Evolutionary conservation across 2,113 vertebrate genomes (phyloP).

Genomic region (Grallaria varia): DNA sequence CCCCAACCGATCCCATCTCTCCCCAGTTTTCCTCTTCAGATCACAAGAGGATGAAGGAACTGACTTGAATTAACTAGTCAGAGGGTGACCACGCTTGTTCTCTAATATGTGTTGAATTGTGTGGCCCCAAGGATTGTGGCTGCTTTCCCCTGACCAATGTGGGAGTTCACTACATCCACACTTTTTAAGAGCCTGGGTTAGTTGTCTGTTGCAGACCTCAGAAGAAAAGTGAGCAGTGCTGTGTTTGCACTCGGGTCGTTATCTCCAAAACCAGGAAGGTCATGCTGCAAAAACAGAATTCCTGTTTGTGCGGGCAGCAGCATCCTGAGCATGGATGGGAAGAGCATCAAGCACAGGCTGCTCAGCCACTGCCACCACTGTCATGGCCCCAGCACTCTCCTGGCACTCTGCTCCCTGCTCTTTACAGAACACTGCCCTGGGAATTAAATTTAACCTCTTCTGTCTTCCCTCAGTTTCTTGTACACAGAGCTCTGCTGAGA

Average conservation of each 20-base stretch:
- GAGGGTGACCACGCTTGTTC: not conserved
- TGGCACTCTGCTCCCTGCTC: not conserved
- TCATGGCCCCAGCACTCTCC: not conserved
- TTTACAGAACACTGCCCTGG: not conserved
- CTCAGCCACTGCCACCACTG: not conserved
- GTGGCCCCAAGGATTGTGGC: not conserved
- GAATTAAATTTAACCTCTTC: not conserved
- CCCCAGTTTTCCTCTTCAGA: not conserved
- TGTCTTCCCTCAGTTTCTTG: not conserved
- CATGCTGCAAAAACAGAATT: not conserved
- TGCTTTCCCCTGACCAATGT: not conserved
- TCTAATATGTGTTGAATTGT: accelerated
- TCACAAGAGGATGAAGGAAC: not conserved
- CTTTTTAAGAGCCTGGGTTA: not conserved
- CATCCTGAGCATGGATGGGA: not conserved
- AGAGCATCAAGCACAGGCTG: not conserved
- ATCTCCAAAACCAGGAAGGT: not conserved
- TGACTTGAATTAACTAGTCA: not conserved
- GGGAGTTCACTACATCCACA: not conserved
- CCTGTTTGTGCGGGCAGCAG: not conserved
- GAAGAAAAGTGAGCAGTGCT: not conserved
- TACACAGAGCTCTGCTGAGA: not conserved
- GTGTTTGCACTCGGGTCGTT: accelerated
- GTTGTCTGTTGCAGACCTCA: not conserved
- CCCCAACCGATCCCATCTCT: not conserved